Percentiles rank a stretch among this genome's conserved stretches.
Evolutionary conservation across 2,888 invertebrate species (phyloP).

Genomic region (Crepidodera aurea): DNA sequence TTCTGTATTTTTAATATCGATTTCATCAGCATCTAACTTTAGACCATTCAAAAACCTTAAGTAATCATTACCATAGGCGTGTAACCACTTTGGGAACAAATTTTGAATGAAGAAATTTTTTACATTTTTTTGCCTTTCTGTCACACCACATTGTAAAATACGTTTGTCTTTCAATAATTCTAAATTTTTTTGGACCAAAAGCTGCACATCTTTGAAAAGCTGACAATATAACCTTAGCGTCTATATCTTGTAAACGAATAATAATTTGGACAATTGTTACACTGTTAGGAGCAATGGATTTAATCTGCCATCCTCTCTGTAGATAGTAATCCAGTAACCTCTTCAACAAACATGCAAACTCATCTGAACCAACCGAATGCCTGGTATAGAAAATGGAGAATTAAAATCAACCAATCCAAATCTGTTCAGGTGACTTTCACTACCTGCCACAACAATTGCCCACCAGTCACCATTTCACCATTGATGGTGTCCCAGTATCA

Average conservation of each 20-base stretch:
- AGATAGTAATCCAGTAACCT: no score
- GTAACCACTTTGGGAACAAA: constrained; percentile 80
- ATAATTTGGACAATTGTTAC: constrained; percentile 55
- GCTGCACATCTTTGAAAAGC: constrained; percentile 59
- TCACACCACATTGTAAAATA: constrained; percentile 70
- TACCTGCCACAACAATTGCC: no score
- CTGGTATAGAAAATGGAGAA: no score
- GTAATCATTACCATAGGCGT: constrained; percentile 73
- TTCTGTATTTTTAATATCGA: constrained; percentile 69
- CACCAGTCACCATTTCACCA: no score
- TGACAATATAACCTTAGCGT: constrained; percentile 74
- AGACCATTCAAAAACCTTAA: constrained; percentile 75
- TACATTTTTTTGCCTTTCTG: constrained; percentile 67
- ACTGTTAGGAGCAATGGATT: constrained; percentile 46
- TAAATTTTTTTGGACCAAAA: constrained; percentile 58
- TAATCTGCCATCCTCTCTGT: no score
- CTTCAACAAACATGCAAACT: no score
- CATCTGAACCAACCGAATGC: no score
- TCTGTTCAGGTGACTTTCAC: no score
- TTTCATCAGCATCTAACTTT: constrained; percentile 73
- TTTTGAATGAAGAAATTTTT: constrained; percentile 61
- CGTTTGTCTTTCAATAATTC: constrained; percentile 71
- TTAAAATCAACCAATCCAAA: no score
- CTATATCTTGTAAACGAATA: constrained; percentile 78
- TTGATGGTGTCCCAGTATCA: no score